A percentile compares a stretch with the other conserved stretches of the same genome.
phyloP scores from a whole-genome alignment of 2,113 vertebrate species.

The Brachyhypopomus gauderio region DNA sequence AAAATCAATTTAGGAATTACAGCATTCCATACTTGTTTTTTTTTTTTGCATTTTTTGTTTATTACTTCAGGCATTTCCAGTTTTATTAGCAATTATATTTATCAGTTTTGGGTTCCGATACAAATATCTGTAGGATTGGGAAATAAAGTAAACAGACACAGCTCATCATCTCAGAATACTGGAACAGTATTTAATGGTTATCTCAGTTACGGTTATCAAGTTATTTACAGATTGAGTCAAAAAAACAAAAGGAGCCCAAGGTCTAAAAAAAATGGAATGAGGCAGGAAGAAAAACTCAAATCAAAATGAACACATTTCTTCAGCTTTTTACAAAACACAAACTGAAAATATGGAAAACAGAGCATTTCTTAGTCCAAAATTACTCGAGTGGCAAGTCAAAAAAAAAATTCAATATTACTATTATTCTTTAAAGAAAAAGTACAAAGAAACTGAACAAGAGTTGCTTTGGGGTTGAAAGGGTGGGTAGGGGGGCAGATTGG shows the following conservation, averaged over 20 bases:
- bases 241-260: slow-evolving; percentile 30
- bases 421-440: not conserved
- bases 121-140: no score
- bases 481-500: not conserved
- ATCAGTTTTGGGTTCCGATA: no score
- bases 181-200: slow-evolving; percentile 54
- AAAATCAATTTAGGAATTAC: no score
- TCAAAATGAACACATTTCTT: slow-evolving; percentile 45
- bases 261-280: slow-evolving; percentile 41
- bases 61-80: no score
- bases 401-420: not conserved
- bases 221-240: slow-evolving; percentile 52
- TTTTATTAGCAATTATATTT: no score
- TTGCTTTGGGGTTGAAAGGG: not conserved
- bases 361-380: slow-evolving; percentile 41
- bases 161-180: slow-evolving; percentile 41
- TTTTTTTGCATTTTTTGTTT: no score
- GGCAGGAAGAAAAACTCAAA: not conserved
- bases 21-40: no score
- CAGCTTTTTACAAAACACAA: slow-evolving; percentile 53
- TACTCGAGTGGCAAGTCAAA: not conserved
- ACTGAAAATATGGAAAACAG: slow-evolving; percentile 37
- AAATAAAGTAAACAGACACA: not conserved
- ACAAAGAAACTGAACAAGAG: not conserved
- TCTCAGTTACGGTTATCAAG: slow-evolving; percentile 51